These are phyloP conservation scores for Heliconius cydno DNA, from an alignment of 2,888 invertebrate species.

Conservation along the genomic window DNA sequence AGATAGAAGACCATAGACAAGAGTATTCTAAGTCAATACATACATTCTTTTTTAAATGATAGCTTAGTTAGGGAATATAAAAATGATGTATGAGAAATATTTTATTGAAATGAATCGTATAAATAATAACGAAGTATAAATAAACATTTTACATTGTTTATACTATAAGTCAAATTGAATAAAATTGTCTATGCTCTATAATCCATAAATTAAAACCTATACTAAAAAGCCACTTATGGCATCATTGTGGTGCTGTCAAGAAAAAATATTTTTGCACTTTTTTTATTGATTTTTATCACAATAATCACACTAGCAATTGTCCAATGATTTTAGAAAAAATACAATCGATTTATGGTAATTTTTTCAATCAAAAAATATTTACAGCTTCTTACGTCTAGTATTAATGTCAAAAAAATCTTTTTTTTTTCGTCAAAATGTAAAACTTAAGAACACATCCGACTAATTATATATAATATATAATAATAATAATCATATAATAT, in stretches of 20 bases:
- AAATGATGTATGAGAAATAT: background rate
- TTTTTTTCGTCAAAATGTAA: conserved; percentile 43
- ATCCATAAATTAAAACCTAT: conserved; percentile 48
- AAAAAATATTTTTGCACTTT: conserved; percentile 61
- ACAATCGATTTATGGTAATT: conserved; percentile 53
- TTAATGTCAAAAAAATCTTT: conserved; percentile 47
- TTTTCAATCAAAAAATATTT: conserved; percentile 54
- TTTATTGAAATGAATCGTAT: background rate
- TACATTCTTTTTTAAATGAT: background rate
- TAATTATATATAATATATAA: conserved; percentile 28
- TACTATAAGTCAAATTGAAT: conserved; percentile 22
- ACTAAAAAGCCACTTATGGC: conserved; percentile 51
- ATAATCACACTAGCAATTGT: conserved; percentile 56
- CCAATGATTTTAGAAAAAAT: conserved; percentile 60
- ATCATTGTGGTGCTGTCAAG: conserved; percentile 58
- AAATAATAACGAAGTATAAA: background rate
- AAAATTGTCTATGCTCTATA: conserved; percentile 42
- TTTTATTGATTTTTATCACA: conserved; percentile 51
- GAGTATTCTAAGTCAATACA: conserved; percentile 29
- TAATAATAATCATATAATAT: conserved; percentile 28
- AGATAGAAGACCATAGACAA: conserved; percentile 44
- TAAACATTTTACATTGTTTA: background rate
- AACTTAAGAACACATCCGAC: conserved; percentile 46
- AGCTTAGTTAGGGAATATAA: background rate
- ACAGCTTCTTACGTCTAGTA: conserved; percentile 60